Conservation (phyloP, 2,797 vertebrate genomes). For the Zenarchopterus dispar region DNA sequence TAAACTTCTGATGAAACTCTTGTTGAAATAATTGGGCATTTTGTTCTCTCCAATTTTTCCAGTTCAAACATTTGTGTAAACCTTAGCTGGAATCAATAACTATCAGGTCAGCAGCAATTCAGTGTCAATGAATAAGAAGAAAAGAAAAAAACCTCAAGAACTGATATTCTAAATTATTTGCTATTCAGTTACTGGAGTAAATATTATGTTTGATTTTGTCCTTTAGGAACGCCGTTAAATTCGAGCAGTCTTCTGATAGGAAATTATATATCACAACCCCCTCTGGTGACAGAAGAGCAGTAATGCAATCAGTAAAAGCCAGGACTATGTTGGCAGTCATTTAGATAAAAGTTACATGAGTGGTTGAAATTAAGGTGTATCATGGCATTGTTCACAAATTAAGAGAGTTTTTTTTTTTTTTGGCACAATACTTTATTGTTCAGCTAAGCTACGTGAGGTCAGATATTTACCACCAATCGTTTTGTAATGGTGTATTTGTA, state of each 20-base stretch:
- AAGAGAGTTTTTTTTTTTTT: background rate
- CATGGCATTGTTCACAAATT: background rate
- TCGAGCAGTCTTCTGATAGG: background rate
- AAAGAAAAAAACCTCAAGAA: too few relatives aligned
- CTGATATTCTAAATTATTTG: too few relatives aligned
- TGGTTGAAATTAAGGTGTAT: too few relatives aligned
- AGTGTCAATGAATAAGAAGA: background rate
- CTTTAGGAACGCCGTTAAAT: background rate
- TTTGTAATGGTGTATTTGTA: background rate
- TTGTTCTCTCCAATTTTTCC: too few relatives aligned
- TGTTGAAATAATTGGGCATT: too few relatives aligned
- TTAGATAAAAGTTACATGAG: background rate
- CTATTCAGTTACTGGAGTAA: background rate
- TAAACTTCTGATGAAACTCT: too few relatives aligned
- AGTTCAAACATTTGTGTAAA: too few relatives aligned
- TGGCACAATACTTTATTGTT: background rate
- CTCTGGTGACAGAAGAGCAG: constrained; percentile 59
- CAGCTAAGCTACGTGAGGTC: too few relatives aligned
- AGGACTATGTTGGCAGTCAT: background rate
- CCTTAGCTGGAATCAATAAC: too few relatives aligned
- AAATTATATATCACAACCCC: constrained; percentile 33
- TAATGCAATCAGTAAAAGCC: constrained; percentile 23
- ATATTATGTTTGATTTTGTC: background rate
- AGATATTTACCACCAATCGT: background rate
- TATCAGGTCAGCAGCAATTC: background rate